Evolutionary conservation across 2,888 invertebrate species (phyloP), one percentile per base, ranked within the genome.

Genomic region (Rhogogaster chlorosoma): DNA sequence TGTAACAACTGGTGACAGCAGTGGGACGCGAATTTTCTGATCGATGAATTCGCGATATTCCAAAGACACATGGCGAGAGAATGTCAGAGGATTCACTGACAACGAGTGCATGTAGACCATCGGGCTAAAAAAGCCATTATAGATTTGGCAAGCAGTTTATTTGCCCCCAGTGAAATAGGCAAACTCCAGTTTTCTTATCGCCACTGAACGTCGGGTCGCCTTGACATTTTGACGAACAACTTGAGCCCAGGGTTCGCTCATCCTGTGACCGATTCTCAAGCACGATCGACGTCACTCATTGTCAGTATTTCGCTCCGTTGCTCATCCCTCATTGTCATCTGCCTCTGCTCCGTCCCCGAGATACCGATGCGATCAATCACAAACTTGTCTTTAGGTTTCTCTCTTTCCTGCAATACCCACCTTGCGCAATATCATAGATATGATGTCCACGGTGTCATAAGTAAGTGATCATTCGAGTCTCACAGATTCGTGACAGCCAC

Each of bases 171-270:
- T 67, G 15, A 32, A 67, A 67, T 32, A 67, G 71, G 42, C 10
- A 73, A 73, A 73, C 42, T 73, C 10, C 38, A 32, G 67, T 42
- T 22, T 73, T 29, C 38, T 73, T 73, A 73, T 73, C 71, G 15
- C 5, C 71, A 73, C 42, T 22, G 42, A 38, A 42, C 71, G 71
- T 22, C n/a, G 22, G 26, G 71, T 38, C 71, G 9, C 9, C 42
- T 26, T 73, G 71, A 73, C 71, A 73, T 73, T 73, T 73, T 73
- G 71, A 73, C 71, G 71, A 73, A 73, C 42, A 73, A 73, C 71
- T 73, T 73, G 71, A 67, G 67, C 67, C 18, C 18, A 10, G 67
- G 67, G 67, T 67, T 67, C 18, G 67, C 67, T 67, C 32, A 67
- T 67, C 67, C 67, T 67, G 18, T 67, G 67, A 73, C 71, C 71